Evolutionary conservation across 2,888 invertebrate genomes (phyloP).

Genomic region (Myathropa florea): DNA sequence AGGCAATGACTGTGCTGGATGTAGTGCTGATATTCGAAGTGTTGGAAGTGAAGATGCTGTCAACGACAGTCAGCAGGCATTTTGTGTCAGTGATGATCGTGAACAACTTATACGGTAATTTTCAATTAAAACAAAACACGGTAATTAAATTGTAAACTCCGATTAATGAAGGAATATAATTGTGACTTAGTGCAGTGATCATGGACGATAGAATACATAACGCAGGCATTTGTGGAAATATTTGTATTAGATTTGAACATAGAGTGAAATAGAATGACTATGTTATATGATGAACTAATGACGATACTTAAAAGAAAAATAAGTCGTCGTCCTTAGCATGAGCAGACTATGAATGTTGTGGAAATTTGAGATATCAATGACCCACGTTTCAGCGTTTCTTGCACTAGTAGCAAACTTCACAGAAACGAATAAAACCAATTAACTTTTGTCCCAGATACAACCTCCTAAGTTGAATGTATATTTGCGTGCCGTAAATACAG

Average conservation of each 20-base stretch:
- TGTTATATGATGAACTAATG: too few relatives aligned
- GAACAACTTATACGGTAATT: slow-evolving; percentile 65
- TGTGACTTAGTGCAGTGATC: neutral
- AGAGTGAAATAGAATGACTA: too few relatives aligned
- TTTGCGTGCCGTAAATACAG: too few relatives aligned
- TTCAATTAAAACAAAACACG: neutral
- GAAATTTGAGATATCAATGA: neutral
- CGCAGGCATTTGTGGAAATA: neutral
- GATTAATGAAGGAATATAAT: neutral
- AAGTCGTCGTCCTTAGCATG: too few relatives aligned
- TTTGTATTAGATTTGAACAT: too few relatives aligned
- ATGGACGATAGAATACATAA: neutral
- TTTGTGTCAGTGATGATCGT: slow-evolving; percentile 64
- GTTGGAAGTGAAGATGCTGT: slow-evolving; percentile 16
- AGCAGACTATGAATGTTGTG: neutral
- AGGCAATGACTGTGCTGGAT: slow-evolving; percentile 14
- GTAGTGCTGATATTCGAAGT: slow-evolving; percentile 38
- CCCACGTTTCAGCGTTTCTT: neutral
- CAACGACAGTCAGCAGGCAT: slow-evolving; percentile 32
- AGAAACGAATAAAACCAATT: too few relatives aligned
- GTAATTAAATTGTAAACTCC: neutral
- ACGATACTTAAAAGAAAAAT: too few relatives aligned
- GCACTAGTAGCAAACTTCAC: too few relatives aligned
- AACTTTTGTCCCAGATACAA: too few relatives aligned
- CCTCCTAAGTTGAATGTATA: too few relatives aligned